Percentiles rank a stretch among this genome's conserved stretches.
Conservation (phyloP, 2,113 vertebrate species). For the Scomber scombrus region DNA sequence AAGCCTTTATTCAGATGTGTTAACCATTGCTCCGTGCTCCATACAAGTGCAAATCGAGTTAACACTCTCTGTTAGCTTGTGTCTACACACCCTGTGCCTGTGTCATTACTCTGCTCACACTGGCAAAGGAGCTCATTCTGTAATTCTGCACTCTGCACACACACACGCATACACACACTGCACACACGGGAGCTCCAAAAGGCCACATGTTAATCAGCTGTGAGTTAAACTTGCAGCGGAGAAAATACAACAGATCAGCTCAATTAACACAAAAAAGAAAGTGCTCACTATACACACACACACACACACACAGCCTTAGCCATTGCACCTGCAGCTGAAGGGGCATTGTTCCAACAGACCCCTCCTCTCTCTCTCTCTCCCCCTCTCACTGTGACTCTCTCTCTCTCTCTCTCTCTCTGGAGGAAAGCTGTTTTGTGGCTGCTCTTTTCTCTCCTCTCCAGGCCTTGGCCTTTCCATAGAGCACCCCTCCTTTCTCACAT, state of each 20-base stretch:
- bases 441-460: slow-evolving; percentile 81
- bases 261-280: slow-evolving; percentile 88
- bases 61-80: slow-evolving; percentile 76
- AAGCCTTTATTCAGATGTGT: slow-evolving; percentile 81
- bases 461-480: slow-evolving; percentile 79
- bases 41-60: slow-evolving; percentile 87
- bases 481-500: slow-evolving; percentile 65
- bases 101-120: slow-evolving; percentile 71
- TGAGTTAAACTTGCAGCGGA: slow-evolving; percentile 81
- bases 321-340: slow-evolving; percentile 86
- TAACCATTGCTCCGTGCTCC: slow-evolving; percentile 76
- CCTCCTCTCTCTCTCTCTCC: slow-evolving; percentile 41
- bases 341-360: slow-evolving; percentile 83
- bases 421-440: slow-evolving; percentile 84
- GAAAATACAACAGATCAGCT: slow-evolving; percentile 84
- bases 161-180: slow-evolving; percentile 38
- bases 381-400: slow-evolving; percentile 16
- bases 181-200: slow-evolving; percentile 71
- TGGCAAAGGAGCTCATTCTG: slow-evolving; percentile 52
- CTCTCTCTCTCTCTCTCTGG: slow-evolving; percentile 66
- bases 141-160: slow-evolving; percentile 55
- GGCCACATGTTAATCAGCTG: slow-evolving; percentile 86
- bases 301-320: slow-evolving; percentile 67
- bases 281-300: slow-evolving; percentile 59
- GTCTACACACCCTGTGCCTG: slow-evolving; percentile 73